A percentile compares a stretch with the other conserved stretches of the same genome.
These are phyloP conservation scores for Melopsittacus undulatus DNA, from an alignment of 2,797 vertebrate species.

Conservation along the genomic window DNA sequence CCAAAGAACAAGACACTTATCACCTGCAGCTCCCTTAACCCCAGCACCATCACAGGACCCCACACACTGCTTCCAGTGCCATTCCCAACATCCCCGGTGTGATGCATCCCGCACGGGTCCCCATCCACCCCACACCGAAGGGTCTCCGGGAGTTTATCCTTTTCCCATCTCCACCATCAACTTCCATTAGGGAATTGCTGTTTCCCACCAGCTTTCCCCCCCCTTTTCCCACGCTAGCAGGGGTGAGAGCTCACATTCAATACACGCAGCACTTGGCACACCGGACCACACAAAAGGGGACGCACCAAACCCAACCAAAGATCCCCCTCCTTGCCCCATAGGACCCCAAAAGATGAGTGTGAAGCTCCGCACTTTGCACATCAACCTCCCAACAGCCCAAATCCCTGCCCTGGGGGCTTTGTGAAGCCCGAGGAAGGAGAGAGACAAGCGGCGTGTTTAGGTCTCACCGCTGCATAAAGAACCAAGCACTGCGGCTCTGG, in stretches of 20 bases:
- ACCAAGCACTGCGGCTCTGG: neutral
- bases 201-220: fast-evolving
- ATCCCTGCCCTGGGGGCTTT: neutral
- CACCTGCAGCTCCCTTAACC: neutral
- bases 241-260: fast-evolving
- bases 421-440: neutral
- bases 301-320: neutral
- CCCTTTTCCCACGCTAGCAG: neutral
- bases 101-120: fast-evolving
- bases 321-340: fast-evolving
- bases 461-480: neutral
- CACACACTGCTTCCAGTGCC: neutral
- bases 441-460: neutral
- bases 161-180: neutral
- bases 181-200: neutral
- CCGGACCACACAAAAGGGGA: neutral
- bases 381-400: neutral
- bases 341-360: neutral
- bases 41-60: fast-evolving
- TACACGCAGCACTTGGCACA: neutral
- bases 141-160: neutral
- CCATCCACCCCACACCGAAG: neutral
- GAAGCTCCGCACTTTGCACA: neutral
- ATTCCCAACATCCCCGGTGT: neutral
- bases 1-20: neutral